These are phyloP conservation scores for Ancistrus triradiatus DNA, from an alignment of 2,113 vertebrate genomes.

Conservation along the genomic window DNA sequence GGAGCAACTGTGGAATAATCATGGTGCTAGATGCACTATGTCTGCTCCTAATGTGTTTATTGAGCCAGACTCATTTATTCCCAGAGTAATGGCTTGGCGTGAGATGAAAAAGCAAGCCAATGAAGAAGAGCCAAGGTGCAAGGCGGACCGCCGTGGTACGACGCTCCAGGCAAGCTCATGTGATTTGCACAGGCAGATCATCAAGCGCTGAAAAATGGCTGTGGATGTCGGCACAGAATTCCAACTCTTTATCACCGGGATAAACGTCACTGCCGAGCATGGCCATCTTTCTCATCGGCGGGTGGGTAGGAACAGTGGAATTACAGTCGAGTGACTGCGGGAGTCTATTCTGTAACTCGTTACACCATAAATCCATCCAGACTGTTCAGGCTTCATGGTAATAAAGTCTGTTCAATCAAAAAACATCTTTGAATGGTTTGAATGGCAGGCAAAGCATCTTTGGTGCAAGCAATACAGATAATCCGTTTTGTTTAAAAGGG, in stretches of 20 bases:
- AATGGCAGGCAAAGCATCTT: no score
- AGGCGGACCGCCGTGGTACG: neutral
- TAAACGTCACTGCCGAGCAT: neutral
- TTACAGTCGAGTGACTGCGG: no score
- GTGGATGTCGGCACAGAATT: neutral
- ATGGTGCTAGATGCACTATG: constrained; percentile 1
- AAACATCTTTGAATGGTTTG: no score
- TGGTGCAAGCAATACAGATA: no score
- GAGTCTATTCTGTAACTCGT: no score
- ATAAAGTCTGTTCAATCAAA: no score
- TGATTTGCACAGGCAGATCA: constrained; percentile 10
- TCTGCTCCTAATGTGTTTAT: constrained; percentile 26
- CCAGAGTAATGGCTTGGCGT: constrained; percentile 11
- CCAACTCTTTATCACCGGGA: constrained; percentile 15
- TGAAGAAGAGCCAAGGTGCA: neutral
- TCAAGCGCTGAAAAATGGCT: neutral
- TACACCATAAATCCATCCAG: no score
- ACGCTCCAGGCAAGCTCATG: constrained; percentile 6
- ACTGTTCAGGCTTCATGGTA: no score
- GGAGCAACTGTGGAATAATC: constrained; percentile 17
- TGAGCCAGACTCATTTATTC: constrained; percentile 28
- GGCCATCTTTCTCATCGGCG: constrained; percentile 12
- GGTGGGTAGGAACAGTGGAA: no score
- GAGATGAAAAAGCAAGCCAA: neutral
- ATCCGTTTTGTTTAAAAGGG: no score